A percentile compares a stretch with the other conserved stretches of the same genome.
phyloP scores from a whole-genome alignment of 2,797 vertebrate genomes.

The Rhabdophis nuchalis region DNA sequence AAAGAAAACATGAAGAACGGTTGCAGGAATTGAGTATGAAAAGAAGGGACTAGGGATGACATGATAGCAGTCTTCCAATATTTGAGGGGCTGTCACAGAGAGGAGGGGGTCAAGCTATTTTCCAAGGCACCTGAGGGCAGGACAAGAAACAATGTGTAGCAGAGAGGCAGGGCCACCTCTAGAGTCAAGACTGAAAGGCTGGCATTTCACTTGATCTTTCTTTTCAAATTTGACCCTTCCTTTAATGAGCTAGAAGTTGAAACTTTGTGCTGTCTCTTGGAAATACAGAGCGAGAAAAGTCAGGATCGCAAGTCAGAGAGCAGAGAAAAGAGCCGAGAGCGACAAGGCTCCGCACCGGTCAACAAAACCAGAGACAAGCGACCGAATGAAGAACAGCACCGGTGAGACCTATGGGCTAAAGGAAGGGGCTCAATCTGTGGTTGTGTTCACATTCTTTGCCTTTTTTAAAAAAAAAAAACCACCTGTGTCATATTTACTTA shows the following conservation, averaged over 20 bases:
- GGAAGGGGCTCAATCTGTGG: not conserved
- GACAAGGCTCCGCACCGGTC: conserved; percentile 89
- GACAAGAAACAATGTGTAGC: not conserved
- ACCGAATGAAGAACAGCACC: conserved; percentile 86
- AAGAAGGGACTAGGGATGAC: not conserved
- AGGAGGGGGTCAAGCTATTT: not conserved
- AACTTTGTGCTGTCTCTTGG: not conserved
- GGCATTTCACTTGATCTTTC: not conserved
- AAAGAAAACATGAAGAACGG: not conserved
- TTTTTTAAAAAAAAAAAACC: not conserved
- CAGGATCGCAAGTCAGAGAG: conserved; percentile 88
- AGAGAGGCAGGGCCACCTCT: not conserved
- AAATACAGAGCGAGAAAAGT: conserved; percentile 84
- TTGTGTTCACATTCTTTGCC: not conserved
- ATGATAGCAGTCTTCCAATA: not conserved
- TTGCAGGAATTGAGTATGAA: not conserved
- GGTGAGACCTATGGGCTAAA: conserved; percentile 61
- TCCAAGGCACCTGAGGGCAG: not conserved
- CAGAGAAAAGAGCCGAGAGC: conserved; percentile 90
- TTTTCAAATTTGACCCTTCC: not conserved
- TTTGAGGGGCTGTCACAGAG: not conserved
- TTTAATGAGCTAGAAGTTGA: not conserved
- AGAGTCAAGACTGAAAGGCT: not conserved
- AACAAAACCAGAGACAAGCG: conserved; percentile 92
- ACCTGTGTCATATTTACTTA: not conserved